phyloP scores from a whole-genome alignment of 2,888 invertebrate genomes.

The Ethmia dodecea region DNA sequence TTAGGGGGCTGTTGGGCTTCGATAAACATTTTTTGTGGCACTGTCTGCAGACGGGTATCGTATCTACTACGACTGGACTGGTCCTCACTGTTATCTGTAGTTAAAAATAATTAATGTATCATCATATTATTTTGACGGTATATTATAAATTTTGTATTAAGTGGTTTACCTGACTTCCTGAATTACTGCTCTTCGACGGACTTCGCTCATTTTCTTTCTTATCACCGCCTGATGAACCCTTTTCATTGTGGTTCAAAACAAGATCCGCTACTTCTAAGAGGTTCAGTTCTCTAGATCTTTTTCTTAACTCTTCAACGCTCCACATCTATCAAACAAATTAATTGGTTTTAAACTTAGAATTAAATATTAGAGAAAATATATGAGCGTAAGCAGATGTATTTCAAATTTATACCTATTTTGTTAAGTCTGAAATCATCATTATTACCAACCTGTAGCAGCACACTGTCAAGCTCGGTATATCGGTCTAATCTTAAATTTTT shows the following conservation, averaged over 20 bases:
- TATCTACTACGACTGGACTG: constrained; percentile 84
- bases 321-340: constrained; percentile 62
- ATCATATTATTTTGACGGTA: too few species aligned
- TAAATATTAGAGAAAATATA: too few species aligned
- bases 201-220: constrained; percentile 80
- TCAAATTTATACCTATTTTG: too few species aligned
- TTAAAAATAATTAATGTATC: constrained; percentile 3
- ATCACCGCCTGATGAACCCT: constrained; percentile 48
- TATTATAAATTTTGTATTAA: too few species aligned
- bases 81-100: constrained; percentile 86
- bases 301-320: constrained; percentile 85
- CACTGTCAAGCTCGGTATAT: too few species aligned
- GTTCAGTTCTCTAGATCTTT: constrained; percentile 83
- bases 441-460: too few species aligned
- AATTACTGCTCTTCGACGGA: constrained; percentile 86
- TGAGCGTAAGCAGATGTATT: too few species aligned
- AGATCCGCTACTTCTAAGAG: constrained; percentile 71
- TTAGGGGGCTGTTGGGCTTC: constrained; percentile 70
- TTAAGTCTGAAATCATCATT: too few species aligned
- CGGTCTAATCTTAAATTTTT: too few species aligned
- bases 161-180: constrained; percentile 87
- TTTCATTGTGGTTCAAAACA: constrained; percentile 44
- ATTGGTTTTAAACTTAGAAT: too few species aligned
- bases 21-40: constrained; percentile 87
- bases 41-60: constrained; percentile 85